A percentile compares a stretch with the other conserved stretches of the same genome.
phyloP scores from a whole-genome alignment of 2,113 vertebrate species.

The Limnothrissa miodon region DNA sequence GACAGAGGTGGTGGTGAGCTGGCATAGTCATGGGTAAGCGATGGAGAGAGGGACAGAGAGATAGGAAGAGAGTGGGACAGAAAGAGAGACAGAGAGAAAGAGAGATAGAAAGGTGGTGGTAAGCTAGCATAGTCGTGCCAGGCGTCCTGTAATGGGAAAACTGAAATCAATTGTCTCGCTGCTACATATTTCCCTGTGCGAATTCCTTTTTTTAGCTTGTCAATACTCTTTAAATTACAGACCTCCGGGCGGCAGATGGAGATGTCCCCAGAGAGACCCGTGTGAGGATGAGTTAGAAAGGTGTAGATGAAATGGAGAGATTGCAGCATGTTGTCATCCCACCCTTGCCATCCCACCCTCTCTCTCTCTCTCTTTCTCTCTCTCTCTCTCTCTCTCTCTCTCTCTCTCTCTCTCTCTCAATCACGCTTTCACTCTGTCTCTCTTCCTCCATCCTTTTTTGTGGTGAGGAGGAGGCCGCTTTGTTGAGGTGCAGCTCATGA shows the following conservation, averaged over 20 bases:
- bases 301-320: slow-evolving; percentile 11
- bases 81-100: not conserved
- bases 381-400: not conserved
- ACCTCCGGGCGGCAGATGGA: slow-evolving; percentile 9
- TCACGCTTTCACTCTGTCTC: slow-evolving; percentile 3
- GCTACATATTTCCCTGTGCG: not conserved
- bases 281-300: slow-evolving; percentile 5
- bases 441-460: not conserved
- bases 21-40: no score
- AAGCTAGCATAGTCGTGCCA: not conserved
- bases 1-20: no score
- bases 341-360: slow-evolving; percentile 26
- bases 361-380: not conserved
- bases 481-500: not conserved
- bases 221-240: slow-evolving; percentile 14
- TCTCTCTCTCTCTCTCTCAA: not conserved
- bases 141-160: not conserved
- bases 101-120: not conserved
- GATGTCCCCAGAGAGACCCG: not conserved
- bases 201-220: slow-evolving; percentile 10
- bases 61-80: no score
- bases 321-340: slow-evolving; percentile 17
- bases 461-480: not conserved
- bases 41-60: not conserved
- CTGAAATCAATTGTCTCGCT: slow-evolving; percentile 14